These are phyloP conservation scores for Hesperia comma DNA, from an alignment of 2,888 invertebrate species.

Conservation along the genomic window DNA sequence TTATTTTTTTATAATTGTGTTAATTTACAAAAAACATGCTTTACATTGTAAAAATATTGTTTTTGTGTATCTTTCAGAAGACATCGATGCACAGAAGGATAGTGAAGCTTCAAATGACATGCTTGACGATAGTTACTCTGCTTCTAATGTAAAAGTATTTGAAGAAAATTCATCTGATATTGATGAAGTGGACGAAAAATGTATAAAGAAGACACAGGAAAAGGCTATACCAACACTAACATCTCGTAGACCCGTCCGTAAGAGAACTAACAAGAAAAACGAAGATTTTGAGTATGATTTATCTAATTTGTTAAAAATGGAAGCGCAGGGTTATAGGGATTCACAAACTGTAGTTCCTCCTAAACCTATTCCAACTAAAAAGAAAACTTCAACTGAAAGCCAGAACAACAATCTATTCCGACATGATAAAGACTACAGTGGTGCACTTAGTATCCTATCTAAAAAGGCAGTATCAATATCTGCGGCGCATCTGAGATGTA, in stretches of 20 bases:
- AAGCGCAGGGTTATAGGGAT: constrained; percentile 77
- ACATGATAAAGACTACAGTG: constrained; percentile 66
- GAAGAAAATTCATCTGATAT: constrained; percentile 80
- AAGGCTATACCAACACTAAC: constrained; percentile 52
- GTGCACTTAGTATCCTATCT: constrained; percentile 66
- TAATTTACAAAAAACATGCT: constrained; percentile 24
- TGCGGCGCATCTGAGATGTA: constrained; percentile 66
- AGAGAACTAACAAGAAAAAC: constrained; percentile 85
- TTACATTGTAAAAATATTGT: neutral
- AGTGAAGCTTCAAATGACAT: constrained; percentile 49
- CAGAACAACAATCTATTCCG: constrained; percentile 55
- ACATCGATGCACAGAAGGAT: constrained; percentile 53
- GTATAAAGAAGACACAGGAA: constrained; percentile 54
- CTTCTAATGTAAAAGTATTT: constrained; percentile 61
- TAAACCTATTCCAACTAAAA: constrained; percentile 63
- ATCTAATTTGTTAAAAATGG: constrained; percentile 82
- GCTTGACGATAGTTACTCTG: constrained; percentile 54
- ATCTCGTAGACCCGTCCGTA: constrained; percentile 85
- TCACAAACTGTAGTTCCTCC: constrained; percentile 55
- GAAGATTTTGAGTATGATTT: constrained; percentile 90
- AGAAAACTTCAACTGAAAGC: constrained; percentile 59
- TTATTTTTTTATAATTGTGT: constrained; percentile 10
- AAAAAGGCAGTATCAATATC: constrained; percentile 65
- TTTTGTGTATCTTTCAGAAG: constrained; percentile 54
- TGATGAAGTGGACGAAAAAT: constrained; percentile 69